phyloP scores from a whole-genome alignment of 2,888 invertebrate genomes.

The Eupithecia abbreviata region DNA sequence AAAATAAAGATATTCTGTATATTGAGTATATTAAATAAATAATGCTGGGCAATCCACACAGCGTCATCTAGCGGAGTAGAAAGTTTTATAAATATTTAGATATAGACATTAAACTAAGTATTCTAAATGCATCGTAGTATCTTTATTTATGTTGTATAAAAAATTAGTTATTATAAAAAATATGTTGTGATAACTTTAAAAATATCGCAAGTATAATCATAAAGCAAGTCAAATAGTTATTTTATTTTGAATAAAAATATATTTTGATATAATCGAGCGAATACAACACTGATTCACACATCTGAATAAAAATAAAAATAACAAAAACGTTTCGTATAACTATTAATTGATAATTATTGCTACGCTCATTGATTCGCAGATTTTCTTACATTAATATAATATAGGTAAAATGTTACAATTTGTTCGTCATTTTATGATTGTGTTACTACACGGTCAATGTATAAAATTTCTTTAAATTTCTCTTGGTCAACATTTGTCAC shows the following conservation, averaged over 20 bases:
- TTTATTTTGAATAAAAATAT: not conserved
- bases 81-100: not conserved
- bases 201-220: not conserved
- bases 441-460: not conserved
- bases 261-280: slow-evolving; percentile 53
- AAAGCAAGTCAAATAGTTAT: not conserved
- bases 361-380: slow-evolving; percentile 55
- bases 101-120: not conserved
- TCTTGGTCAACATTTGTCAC: not conserved
- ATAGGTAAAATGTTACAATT: slow-evolving; percentile 31
- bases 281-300: slow-evolving; percentile 46
- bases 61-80: too few species aligned
- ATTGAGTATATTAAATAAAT: too few species aligned
- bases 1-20: too few species aligned
- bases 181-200: not conserved
- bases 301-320: slow-evolving; percentile 54
- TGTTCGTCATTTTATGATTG: slow-evolving; percentile 42
- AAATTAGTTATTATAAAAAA: not conserved
- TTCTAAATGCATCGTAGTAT: slow-evolving; percentile 24
- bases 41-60: too few species aligned
- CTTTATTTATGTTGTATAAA: not conserved
- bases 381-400: slow-evolving; percentile 40
- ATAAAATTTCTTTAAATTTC: not conserved
- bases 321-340: slow-evolving; percentile 49
- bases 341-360: slow-evolving; percentile 41